phyloP scores from a whole-genome alignment of 2,113 vertebrate species.

The Vanacampus margaritifer region DNA sequence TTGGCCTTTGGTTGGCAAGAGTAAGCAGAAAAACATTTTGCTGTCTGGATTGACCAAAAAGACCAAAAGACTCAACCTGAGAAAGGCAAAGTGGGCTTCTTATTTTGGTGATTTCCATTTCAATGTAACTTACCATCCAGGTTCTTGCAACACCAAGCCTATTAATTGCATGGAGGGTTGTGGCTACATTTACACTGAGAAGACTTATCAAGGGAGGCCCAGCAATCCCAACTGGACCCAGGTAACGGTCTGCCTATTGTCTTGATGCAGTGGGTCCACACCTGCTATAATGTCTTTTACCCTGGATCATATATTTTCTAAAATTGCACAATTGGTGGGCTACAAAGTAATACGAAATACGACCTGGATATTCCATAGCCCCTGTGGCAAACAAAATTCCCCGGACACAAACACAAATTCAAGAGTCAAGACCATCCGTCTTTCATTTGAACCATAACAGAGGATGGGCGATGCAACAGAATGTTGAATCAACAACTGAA shows the following conservation, averaged over 20 bases:
- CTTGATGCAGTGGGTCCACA: not conserved
- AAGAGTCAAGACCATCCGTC: no score
- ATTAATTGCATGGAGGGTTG: no score
- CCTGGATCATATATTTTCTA: not conserved
- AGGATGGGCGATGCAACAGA: no score
- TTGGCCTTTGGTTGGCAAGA: not conserved
- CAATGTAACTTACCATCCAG: not conserved
- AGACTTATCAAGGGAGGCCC: not conserved
- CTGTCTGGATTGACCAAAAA: not conserved
- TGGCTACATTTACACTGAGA: not conserved
- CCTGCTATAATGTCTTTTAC: not conserved
- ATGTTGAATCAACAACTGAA: no score
- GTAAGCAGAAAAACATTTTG: not conserved
- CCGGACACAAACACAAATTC: no score
- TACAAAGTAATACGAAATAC: not conserved
- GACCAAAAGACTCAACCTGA: not conserved
- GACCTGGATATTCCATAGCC: no score
- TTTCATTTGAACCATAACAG: no score
- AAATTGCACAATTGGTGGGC: not conserved
- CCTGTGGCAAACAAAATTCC: not conserved
- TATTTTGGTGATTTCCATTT: not conserved
- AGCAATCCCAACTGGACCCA: not conserved
- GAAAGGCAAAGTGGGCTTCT: not conserved
- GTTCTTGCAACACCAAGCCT: no score
- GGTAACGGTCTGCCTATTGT: not conserved